Base-by-base conservation (phyloP, 2,113 vertebrate species). In the Platysternon megacephalum region DNA sequence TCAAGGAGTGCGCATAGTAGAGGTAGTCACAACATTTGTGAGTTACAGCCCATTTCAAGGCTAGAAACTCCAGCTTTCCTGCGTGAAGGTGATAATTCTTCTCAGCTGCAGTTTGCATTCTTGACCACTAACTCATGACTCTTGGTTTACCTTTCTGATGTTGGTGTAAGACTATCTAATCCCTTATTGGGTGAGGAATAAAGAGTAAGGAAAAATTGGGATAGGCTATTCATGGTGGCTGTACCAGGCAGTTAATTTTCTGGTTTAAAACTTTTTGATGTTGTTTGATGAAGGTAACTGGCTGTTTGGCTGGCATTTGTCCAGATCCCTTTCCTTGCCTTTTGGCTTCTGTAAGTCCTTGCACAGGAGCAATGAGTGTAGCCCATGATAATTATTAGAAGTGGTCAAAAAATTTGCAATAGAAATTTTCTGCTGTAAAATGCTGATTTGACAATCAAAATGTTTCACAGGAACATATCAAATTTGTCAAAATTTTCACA, bases 351-450 rank as follows among this genome's bases (percentile, higher is more conserved):
- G 9, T 44, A 65, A 1, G 12, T 53, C 80, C 17, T 7, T 53
- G 2, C n/a, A 39, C 32, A 65, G 26, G 35, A 42, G n/a, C 12
- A 16, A 12, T 51, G 46, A 16, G 12, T 1, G 53, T 87, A 74
- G 0, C 5, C 8, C 46, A 1, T 78, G 39, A 9, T 39, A 85
- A 65, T 74, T 79, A 65, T 35, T 17, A 82, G 84, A 16, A 58
- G 0, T 6, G 10, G 3, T 26, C 13, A 8, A 22, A 35, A 79
- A 29, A 14, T 42, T 21, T 17, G 7, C 8, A 51, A 1, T 17
- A 55, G 91, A 83, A 29, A 86, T 84, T 48, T 7, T 39, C 53
- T 88, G 58, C 24, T 35, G 32, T 35, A n/a, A 12, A 46, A 51
- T 51, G 84, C 79, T 51, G 2, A 76, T 91, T 82, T 32, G 1